Evolutionary conservation across 2,888 invertebrate species (phyloP).

Genomic region (Amphiduros pacificus): DNA sequence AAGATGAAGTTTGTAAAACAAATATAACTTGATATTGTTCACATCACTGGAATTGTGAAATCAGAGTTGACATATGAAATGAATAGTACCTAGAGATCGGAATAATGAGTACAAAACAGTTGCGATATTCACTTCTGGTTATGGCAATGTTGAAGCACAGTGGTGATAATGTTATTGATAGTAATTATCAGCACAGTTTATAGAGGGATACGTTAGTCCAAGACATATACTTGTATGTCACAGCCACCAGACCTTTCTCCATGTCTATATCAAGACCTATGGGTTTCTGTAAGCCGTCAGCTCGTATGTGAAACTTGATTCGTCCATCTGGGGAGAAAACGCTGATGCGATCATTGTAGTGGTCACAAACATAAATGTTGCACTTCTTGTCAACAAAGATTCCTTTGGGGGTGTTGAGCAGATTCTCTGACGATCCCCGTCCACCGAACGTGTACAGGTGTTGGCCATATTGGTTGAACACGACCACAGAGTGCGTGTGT

Average conservation of each 20-base stretch:
- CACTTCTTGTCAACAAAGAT: slow-evolving; percentile 2
- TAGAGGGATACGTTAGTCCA: background rate
- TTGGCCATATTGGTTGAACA: slow-evolving; percentile 3
- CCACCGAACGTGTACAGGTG: slow-evolving; percentile 2
- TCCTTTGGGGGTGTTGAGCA: slow-evolving; percentile 5
- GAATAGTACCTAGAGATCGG: too few relatives aligned
- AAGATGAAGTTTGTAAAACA: too few relatives aligned
- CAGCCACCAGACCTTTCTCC: background rate
- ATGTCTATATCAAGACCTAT: background rate
- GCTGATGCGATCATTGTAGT: slow-evolving; percentile 4
- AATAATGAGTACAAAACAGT: too few relatives aligned
- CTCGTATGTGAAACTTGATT: slow-evolving; percentile 1
- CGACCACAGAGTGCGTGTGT: background rate
- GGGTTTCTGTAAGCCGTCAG: background rate
- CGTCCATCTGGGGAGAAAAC: slow-evolving; percentile 6
- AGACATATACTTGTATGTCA: background rate
- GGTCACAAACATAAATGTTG: slow-evolving; percentile 7
- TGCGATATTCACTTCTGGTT: too few relatives aligned
- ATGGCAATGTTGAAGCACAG: too few relatives aligned
- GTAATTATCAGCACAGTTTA: background rate
- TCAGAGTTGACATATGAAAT: too few relatives aligned
- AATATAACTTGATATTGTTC: too few relatives aligned
- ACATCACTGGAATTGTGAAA: too few relatives aligned
- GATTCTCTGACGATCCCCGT: background rate
- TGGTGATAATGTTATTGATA: too few relatives aligned